These are phyloP conservation scores for Myotis findleyi DNA, from an alignment of 2,797 vertebrate species.

Conservation along the genomic window DNA sequence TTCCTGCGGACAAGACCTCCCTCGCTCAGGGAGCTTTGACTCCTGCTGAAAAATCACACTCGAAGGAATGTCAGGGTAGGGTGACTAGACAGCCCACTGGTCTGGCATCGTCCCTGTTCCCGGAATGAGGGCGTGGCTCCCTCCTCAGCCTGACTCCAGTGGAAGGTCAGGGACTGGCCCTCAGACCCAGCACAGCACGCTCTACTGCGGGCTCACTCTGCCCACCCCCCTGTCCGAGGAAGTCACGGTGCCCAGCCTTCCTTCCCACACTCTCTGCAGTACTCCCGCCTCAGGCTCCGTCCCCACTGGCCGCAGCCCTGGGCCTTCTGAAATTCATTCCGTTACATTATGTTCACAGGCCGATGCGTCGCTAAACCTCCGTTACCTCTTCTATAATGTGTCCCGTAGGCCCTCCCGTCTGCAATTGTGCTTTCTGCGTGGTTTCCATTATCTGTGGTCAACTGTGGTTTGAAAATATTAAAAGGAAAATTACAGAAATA, in stretches of 20 bases:
- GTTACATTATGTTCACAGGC: too few relatives aligned
- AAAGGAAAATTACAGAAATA: not conserved
- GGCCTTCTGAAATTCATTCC: fast-evolving
- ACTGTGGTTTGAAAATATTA: not conserved
- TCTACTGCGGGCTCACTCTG: not conserved
- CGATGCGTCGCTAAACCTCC: too few relatives aligned
- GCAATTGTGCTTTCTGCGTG: not conserved
- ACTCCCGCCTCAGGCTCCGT: not conserved
- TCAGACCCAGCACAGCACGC: not conserved
- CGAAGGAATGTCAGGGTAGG: not conserved
- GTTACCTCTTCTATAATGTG: not conserved
- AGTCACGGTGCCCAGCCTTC: not conserved
- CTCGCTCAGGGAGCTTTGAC: not conserved
- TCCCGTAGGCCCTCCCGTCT: fast-evolving
- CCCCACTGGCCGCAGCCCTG: not conserved
- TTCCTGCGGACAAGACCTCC: not conserved
- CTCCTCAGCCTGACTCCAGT: not conserved
- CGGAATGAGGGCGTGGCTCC: not conserved
- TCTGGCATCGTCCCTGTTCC: not conserved
- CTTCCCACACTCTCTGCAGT: fast-evolving
- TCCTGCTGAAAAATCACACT: conserved; percentile 21
- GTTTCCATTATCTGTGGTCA: not conserved
- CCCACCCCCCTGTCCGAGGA: not conserved
- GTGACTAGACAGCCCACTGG: not conserved
- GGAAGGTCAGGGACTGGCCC: not conserved